phyloP scores from a whole-genome alignment of 2,888 invertebrate genomes.

The Flexamia atlantica region DNA sequence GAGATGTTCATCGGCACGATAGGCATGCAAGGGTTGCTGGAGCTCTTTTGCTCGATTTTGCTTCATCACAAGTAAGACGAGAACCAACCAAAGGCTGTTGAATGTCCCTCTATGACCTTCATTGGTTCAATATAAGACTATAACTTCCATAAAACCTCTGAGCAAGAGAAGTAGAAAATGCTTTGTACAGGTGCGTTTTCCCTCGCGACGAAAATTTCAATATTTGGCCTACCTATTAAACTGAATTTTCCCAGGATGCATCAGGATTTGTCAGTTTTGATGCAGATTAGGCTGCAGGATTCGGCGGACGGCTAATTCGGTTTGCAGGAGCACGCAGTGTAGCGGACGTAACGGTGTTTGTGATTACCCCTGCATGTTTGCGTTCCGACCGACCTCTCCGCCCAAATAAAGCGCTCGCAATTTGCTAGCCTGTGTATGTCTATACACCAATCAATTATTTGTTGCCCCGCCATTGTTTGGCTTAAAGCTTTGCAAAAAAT shows the following conservation, averaged over 20 bases:
- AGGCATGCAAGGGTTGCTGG: too few species aligned
- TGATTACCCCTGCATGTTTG: slow-evolving; percentile 64
- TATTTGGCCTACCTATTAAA: too few species aligned
- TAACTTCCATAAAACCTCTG: too few species aligned
- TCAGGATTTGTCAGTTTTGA: not conserved
- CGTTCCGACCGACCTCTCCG: slow-evolving; percentile 60
- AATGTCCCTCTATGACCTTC: too few species aligned
- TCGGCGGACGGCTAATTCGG: slow-evolving; percentile 55
- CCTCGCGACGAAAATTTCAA: not conserved
- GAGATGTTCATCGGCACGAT: too few species aligned
- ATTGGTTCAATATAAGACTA: too few species aligned
- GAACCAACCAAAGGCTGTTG: too few species aligned
- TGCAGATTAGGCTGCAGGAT: not conserved
- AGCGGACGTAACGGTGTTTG: slow-evolving; percentile 59
- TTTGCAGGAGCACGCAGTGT: slow-evolving; percentile 57
- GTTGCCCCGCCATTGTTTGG: slow-evolving; percentile 61
- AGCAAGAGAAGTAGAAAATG: too few species aligned
- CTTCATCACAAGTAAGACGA: too few species aligned
- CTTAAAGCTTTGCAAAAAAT: slow-evolving; percentile 64
- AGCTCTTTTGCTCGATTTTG: too few species aligned
- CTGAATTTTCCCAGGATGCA: too few species aligned
- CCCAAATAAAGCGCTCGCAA: slow-evolving; percentile 64
- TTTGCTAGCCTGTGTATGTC: slow-evolving; percentile 62
- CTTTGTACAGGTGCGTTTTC: too few species aligned
- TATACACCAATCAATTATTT: slow-evolving; percentile 65